Base-by-base conservation (phyloP, 2,888 invertebrate species). In the Hirudinaria manillensis region DNA sequence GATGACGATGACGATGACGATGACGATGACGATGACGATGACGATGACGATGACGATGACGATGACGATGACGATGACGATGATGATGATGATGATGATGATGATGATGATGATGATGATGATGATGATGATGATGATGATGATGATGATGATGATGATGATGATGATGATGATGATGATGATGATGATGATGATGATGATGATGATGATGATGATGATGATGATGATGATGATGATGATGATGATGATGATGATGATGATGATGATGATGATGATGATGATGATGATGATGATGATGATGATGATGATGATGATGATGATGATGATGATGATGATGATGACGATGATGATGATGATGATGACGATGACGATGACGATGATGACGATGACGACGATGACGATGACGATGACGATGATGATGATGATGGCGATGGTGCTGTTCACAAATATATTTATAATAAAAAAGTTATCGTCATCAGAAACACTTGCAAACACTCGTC, bases 51-150 rank as follows among this genome's bases (percentile, higher is more conserved):
- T 61, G 61, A 61, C 13, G 61, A 61, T 61, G 61, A 61, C 13
- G 61, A 61, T 61, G 13, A 6, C 4, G 61, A 27, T 61, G 61
- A 27, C 13, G 61, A 67, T 67, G 67, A 67, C 24, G 32, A 67
- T 67, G 67, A 32, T 67, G 67, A 67, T 67, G 67, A 67, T 34
- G 67, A 67, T 67, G 67, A 67, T 67, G 67, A 67, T 67, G 67
- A 67, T 67, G 67, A 67, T 67, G 67, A 67, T 72, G 76, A 71
- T 61, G 27, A 66, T 34, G 61, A 68, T 24, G 55, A 68, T 61
- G 51, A 68, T 34, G 21, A 67, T n/a, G 38, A 74, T 34, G 34
- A 76, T 24, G 29, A 51, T 72, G 24, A 56, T 56, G 56, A 56
- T 56, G 16, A 7, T 56, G 56, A 56, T 56, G 56, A 56, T 56